These are phyloP conservation scores for Perizoma flavofasciatum DNA, from an alignment of 2,888 invertebrate genomes.

Conservation along the genomic window DNA sequence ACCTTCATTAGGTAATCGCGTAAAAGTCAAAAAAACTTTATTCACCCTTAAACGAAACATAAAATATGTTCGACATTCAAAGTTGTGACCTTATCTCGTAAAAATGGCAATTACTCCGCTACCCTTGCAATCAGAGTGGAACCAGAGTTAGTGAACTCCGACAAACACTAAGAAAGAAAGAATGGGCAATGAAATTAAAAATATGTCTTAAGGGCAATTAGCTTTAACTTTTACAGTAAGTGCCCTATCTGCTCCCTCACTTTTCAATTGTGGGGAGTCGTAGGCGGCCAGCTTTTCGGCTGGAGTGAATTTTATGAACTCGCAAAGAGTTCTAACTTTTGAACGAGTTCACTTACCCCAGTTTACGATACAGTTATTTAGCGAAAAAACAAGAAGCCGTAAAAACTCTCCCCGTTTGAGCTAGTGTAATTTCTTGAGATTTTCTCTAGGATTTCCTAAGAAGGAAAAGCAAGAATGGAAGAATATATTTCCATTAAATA, in stretches of 20 bases:
- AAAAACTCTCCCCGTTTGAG: constrained; percentile 27
- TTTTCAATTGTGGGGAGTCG: constrained; percentile 81
- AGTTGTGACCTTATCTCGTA: constrained; percentile 80
- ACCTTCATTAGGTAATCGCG: constrained; percentile 29
- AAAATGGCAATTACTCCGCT: constrained; percentile 78
- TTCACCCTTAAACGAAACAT: constrained; percentile 55
- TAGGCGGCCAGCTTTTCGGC: constrained; percentile 65
- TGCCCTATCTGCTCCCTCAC: constrained; percentile 77
- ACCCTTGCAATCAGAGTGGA: constrained; percentile 68
- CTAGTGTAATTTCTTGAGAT: constrained; percentile 7
- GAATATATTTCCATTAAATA: too few relatives aligned
- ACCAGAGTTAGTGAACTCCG: constrained; percentile 73
- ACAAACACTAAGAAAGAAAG: constrained; percentile 78
- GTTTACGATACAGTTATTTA: constrained; percentile 30
- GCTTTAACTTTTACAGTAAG: constrained; percentile 84
- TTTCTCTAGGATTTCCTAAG: too few relatives aligned
- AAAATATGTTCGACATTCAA: constrained; percentile 80
- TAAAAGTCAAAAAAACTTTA: constrained; percentile 32
- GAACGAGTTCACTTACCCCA: constrained; percentile 64
- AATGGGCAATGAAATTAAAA: constrained; percentile 85
- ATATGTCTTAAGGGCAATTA: constrained; percentile 85
- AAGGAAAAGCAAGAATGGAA: too few relatives aligned
- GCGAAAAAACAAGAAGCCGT: constrained; percentile 30
- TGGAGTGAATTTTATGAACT: constrained; percentile 81
- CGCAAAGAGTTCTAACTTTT: constrained; percentile 68